Conservation (phyloP, 2,797 vertebrate species). For the Myotis planiceps region DNA sequence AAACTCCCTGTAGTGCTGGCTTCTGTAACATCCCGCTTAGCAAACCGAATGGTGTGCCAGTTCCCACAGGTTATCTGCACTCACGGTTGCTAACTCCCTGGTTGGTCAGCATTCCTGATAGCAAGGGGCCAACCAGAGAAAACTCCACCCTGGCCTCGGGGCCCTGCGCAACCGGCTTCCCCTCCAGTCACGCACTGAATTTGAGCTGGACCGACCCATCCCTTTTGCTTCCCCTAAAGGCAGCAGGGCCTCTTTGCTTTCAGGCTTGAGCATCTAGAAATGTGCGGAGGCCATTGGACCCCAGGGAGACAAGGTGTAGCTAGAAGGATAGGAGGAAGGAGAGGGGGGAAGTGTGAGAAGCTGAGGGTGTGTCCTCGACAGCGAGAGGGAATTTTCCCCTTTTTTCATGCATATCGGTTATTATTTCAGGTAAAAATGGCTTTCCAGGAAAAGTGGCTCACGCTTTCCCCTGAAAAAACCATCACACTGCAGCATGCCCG, state of each 20-base stretch:
- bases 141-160: neutral
- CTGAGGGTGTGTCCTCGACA: neutral
- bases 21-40: neutral
- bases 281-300: neutral
- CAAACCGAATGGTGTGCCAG: neutral
- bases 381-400: neutral
- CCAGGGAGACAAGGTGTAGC: neutral
- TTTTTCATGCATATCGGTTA: neutral
- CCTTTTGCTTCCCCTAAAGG: neutral
- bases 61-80: neutral
- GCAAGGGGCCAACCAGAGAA: neutral
- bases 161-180: fast-evolving
- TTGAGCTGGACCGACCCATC: neutral
- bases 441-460: neutral
- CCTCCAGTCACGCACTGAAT: fast-evolving
- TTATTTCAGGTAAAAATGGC: neutral
- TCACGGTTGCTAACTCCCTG: neutral
- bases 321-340: neutral
- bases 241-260: neutral
- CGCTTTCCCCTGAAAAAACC: neutral
- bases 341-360: neutral
- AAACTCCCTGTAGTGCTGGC: neutral
- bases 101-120: neutral
- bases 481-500: fast-evolving
- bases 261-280: neutral